Percentiles rank a stretch among this genome's conserved stretches.
Conservation (phyloP, 2,797 vertebrate species). For the Sarcoramphus papa region DNA sequence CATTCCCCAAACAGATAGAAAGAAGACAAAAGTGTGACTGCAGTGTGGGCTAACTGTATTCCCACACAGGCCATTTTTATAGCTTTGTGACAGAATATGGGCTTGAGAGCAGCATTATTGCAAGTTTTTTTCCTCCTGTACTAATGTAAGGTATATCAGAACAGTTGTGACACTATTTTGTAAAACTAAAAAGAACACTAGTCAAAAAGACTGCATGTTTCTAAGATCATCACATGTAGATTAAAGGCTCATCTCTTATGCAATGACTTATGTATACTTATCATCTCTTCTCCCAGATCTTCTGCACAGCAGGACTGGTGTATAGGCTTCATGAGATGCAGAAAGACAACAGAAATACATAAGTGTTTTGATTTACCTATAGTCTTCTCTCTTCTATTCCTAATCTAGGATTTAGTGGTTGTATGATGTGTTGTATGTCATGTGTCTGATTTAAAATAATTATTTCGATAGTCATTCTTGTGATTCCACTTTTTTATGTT, state of each 20-base stretch:
- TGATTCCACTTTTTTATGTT: neutral
- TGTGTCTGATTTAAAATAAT: slow-evolving; percentile 22
- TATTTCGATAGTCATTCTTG: neutral
- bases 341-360: slow-evolving; percentile 47
- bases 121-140: neutral
- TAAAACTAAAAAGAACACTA: slow-evolving; percentile 46
- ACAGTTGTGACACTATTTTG: slow-evolving; percentile 43
- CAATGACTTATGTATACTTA: slow-evolving; percentile 28
- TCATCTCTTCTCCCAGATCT: slow-evolving; percentile 16
- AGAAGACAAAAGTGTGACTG: neutral
- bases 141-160: neutral
- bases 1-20: neutral
- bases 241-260: slow-evolving; percentile 48
- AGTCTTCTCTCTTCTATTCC: neutral
- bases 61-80: neutral
- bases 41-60: neutral
- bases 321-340: slow-evolving; percentile 2
- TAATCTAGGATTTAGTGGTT: slow-evolving; percentile 1
- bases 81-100: neutral
- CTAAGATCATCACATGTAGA: neutral
- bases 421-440: neutral
- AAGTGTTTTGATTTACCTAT: slow-evolving; percentile 38
- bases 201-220: slow-evolving; percentile 24
- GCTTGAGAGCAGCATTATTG: neutral
- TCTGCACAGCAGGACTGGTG: slow-evolving; percentile 8